phyloP scores from a whole-genome alignment of 2,888 invertebrate genomes.

The Oegoconia quadripuncta region DNA sequence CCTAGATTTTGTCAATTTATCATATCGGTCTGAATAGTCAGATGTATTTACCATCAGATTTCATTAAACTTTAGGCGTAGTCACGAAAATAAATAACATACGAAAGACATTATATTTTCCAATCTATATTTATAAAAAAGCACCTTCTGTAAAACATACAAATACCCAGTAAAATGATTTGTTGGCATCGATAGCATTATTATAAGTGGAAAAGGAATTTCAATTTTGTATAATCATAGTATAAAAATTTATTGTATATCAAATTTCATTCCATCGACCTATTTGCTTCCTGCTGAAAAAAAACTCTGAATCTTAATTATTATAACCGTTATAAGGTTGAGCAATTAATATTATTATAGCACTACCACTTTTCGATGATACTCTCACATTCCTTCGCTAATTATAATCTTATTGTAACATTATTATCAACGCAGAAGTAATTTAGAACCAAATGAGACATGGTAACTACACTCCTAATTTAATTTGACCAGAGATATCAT shows the following conservation, averaged over 20 bases:
- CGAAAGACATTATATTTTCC: slow-evolving; percentile 21
- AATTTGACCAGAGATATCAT: slow-evolving; percentile 42
- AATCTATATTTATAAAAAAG: slow-evolving; percentile 75
- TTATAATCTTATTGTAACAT: slow-evolving; percentile 32
- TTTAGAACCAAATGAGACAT: slow-evolving; percentile 42
- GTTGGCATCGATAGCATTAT: slow-evolving; percentile 66
- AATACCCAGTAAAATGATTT: slow-evolving; percentile 65
- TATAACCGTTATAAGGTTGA: slow-evolving; percentile 48
- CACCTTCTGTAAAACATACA: slow-evolving; percentile 78
- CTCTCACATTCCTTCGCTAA: slow-evolving; percentile 34
- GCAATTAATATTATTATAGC: slow-evolving; percentile 52
- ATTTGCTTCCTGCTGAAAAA: slow-evolving; percentile 34
- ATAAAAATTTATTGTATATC: slow-evolving; percentile 61
- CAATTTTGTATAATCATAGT: slow-evolving; percentile 48
- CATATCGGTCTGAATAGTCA: too few relatives aligned
- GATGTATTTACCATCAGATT: too few relatives aligned
- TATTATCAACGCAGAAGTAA: slow-evolving; percentile 36
- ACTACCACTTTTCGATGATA: slow-evolving; percentile 44
- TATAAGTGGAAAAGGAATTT: slow-evolving; percentile 61
- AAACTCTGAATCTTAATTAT: slow-evolving; percentile 31
- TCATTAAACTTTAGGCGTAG: too few relatives aligned
- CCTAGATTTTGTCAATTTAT: too few relatives aligned
- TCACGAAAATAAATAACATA: slow-evolving; percentile 22
- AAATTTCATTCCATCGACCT: slow-evolving; percentile 28
- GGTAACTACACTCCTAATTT: slow-evolving; percentile 55